Base-by-base conservation (phyloP, 2,113 vertebrate genomes). In the Xenopus laevis region DNA sequence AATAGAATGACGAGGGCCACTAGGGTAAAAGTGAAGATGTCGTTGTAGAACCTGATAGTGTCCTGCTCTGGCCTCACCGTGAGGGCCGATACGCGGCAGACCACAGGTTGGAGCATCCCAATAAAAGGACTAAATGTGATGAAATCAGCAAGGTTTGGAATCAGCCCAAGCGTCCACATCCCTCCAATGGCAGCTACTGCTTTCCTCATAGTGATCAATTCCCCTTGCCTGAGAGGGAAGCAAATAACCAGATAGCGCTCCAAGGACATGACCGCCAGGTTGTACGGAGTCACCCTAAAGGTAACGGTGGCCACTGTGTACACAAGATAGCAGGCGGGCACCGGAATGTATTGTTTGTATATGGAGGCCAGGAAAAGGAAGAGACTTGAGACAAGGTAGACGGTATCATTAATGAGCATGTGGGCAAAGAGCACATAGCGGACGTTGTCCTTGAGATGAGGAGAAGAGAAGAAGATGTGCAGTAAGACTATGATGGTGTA, bases 201-300 rank as follows among this genome's bases (percentile, higher is more conserved):
- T 30, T 18, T 57, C 10, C 58, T 40, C 0, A 15, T 4, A 1
- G 50, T 74, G 33, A 33, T 6, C 72, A 67, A 6, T 59, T n/a
- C 10, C 21, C 10, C 4, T 6, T 66, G 63, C 6, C 52, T 20
- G 5, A 72, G 47, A 0, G 61, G 71, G 62, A 23, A 58, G 21
- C 71, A 73, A 15, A 73, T 73, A 13, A 62, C 71, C 13, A 65
- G 16, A 17, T 65, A 72, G 17, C 61, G 61, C 20, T 72, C 71
- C 7, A 72, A 47, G 57, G 71, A 23, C 71, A 72, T 72, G 61
- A 33, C 46, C 0, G 47, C 61, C 27, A 72, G 13, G 61, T 57
- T 72, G n/a, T 44, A 57, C 16, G 71, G 60, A 1, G 30, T 33
- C 30, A 33, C 30, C 30, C 30, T 33, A 33, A 33, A 33, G 3